Conservation (phyloP, 2,797 vertebrate species). For the Danio albolineatus region DNA sequence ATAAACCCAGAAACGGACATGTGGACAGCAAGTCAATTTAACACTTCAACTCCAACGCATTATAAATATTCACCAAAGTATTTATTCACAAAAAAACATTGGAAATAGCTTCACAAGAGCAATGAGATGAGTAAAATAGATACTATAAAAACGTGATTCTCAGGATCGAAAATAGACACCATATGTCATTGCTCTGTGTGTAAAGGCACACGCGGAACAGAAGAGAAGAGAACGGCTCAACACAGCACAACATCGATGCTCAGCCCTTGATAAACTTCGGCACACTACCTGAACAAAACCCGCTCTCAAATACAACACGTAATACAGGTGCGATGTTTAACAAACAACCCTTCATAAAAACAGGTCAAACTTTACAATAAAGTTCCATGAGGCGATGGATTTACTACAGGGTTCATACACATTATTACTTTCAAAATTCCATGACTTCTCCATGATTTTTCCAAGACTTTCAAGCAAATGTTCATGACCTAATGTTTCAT, state of each 20-base stretch:
- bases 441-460: too few relatives aligned
- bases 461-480: too few relatives aligned
- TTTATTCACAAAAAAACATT: conserved; percentile 39
- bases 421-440: too few relatives aligned
- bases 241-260: neutral
- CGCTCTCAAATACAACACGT: neutral
- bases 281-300: neutral
- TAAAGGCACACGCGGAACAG: conserved; percentile 58
- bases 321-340: neutral
- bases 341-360: too few relatives aligned
- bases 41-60: neutral
- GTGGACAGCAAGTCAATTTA: neutral
- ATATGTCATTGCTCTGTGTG: conserved; percentile 45
- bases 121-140: conserved; percentile 38
- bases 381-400: too few relatives aligned
- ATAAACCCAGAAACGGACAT: conserved; percentile 1
- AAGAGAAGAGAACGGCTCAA: neutral
- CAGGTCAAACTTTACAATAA: too few relatives aligned
- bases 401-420: too few relatives aligned
- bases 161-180: conserved; percentile 36
- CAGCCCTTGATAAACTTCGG: conserved; percentile 19
- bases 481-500: too few relatives aligned
- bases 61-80: conserved; percentile 48
- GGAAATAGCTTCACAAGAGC: conserved; percentile 28
- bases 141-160: conserved; percentile 43